A percentile compares a stretch with the other conserved stretches of the same genome.
phyloP scores from a whole-genome alignment of 2,888 invertebrate genomes.

The Drosophila tripunctata region DNA sequence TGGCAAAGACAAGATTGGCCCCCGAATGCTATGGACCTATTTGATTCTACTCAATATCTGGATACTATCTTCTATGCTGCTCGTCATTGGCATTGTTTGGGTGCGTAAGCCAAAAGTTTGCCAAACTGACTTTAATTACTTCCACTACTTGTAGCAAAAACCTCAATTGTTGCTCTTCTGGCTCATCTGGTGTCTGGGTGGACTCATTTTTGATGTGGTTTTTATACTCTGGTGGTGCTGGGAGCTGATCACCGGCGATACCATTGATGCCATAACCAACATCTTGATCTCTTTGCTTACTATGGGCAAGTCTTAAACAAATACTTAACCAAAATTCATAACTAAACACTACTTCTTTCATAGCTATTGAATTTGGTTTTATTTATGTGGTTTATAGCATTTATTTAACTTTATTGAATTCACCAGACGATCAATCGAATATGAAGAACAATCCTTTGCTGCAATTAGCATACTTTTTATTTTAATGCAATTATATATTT shows the following conservation, averaged over 20 bases:
- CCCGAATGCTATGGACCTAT: conserved; percentile 57
- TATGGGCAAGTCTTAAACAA: conserved; percentile 37
- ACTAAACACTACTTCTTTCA: fast-evolving
- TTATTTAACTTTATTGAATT: conserved; percentile 36
- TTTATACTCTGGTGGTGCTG: conserved; percentile 46
- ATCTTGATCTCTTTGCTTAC: conserved; percentile 63
- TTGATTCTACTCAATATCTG: conserved; percentile 56
- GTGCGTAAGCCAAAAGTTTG: conserved; percentile 38
- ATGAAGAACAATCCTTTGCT: neutral
- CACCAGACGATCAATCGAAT: neutral
- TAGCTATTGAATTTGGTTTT: conserved; percentile 59
- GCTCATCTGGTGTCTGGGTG: conserved; percentile 50
- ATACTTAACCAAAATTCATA: neutral
- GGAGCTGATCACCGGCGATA: conserved; percentile 54
- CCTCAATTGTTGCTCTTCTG: conserved; percentile 51
- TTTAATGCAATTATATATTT: conserved; percentile 12
- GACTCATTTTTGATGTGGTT: conserved; percentile 47
- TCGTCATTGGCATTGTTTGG: conserved; percentile 55
- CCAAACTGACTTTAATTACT: neutral
- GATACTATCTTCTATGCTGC: conserved; percentile 52
- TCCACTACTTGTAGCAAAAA: conserved; percentile 26
- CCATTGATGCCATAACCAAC: conserved; percentile 63
- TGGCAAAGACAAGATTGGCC: neutral
- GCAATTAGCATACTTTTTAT: conserved; percentile 17
- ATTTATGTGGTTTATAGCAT: conserved; percentile 57